phyloP scores from a whole-genome alignment of 1,140 invertebrate species.

The Thaumatotibia leucotreta region DNA sequence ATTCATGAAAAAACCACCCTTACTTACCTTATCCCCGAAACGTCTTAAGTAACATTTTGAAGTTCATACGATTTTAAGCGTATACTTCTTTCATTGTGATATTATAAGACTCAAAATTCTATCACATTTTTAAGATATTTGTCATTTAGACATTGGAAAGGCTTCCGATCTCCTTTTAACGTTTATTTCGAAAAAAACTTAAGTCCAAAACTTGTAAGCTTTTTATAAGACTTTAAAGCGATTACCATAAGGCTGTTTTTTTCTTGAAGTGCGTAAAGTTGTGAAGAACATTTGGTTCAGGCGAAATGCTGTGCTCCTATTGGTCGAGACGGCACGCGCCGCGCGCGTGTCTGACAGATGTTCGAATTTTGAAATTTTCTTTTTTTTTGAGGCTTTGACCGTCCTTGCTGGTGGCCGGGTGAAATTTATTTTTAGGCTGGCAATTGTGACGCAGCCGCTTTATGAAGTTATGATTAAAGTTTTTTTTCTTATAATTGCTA shows the following conservation, averaged over 20 bases:
- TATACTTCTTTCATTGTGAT: neutral
- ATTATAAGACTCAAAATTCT: neutral
- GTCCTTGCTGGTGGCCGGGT: constrained; percentile 11
- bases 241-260: neutral
- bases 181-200: neutral
- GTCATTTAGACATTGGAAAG: neutral
- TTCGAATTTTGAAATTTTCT: constrained; percentile 11
- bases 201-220: neutral
- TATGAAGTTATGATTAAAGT: neutral
- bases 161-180: constrained; percentile 6
- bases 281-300: neutral
- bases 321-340: constrained; percentile 17
- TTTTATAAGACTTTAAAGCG: neutral
- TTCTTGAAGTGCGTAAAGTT: neutral
- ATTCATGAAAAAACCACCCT: neutral
- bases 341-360: constrained; percentile 22
- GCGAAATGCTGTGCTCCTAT: constrained; percentile 8
- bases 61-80: neutral
- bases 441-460: neutral
- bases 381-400: constrained; percentile 16
- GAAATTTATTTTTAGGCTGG: constrained; percentile 3
- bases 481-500: no score
- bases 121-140: neutral
- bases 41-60: neutral
- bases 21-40: neutral